phyloP scores from a whole-genome alignment of 2,113 vertebrate genomes.

The Propithecus coquereli region DNA sequence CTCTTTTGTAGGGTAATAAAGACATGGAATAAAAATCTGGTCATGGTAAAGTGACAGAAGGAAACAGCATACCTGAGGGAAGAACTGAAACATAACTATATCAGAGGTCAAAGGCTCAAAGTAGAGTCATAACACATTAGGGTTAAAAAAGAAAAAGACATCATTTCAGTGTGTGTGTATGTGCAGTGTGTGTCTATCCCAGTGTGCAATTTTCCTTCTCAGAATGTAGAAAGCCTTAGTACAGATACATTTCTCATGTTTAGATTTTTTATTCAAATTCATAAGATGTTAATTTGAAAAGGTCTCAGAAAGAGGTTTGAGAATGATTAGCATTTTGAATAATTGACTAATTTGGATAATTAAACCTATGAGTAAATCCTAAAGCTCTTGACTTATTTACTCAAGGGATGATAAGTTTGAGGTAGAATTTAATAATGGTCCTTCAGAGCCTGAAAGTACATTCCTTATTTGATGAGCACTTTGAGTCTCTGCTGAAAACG shows the following conservation, averaged over 20 bases:
- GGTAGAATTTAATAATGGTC: neutral
- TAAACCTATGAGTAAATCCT: constrained; percentile 39
- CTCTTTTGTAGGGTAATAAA: neutral
- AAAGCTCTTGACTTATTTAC: constrained; percentile 47
- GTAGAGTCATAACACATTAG: neutral
- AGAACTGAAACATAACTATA: neutral
- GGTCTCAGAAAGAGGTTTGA: neutral
- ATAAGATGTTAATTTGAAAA: neutral
- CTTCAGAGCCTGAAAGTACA: constrained; percentile 7
- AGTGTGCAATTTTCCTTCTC: neutral
- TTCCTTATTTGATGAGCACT: neutral
- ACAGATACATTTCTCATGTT: neutral
- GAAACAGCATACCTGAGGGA: neutral
- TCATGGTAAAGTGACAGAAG: neutral
- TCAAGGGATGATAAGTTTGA: constrained; percentile 29
- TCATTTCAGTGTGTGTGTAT: neutral
- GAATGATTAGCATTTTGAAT: constrained; percentile 43
- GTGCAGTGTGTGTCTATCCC: no score
- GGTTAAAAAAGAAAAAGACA: neutral
- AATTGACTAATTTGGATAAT: constrained; percentile 53
- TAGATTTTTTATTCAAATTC: constrained; percentile 6
- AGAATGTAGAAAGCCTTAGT: neutral
- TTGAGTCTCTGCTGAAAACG: neutral
- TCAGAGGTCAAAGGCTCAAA: neutral
- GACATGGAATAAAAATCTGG: neutral